These are phyloP conservation scores for Ctenopoma kingsleyae DNA, from an alignment of 2,797 vertebrate genomes.

Conservation along the genomic window DNA sequence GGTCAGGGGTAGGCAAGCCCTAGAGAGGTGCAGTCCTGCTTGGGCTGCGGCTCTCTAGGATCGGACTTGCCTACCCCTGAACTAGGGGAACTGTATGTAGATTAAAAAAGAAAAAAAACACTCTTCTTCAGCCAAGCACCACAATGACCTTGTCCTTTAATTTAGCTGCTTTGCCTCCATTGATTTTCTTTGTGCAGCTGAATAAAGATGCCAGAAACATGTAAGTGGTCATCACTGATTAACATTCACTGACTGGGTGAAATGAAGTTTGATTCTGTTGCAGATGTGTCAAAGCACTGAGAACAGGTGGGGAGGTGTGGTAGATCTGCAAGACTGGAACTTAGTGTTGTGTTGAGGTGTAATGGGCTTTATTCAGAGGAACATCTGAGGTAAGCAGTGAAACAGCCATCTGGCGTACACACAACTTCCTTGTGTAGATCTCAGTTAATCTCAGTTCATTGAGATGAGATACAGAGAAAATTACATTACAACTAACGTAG, in stretches of 20 bases:
- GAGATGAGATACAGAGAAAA: not conserved
- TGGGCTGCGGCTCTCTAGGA: too few relatives aligned
- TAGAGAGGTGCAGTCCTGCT: too few relatives aligned
- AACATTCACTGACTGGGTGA: slow-evolving; percentile 5
- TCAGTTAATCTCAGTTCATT: slow-evolving; percentile 4
- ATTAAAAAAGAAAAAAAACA: slow-evolving; percentile 22
- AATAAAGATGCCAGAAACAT: slow-evolving; percentile 2
- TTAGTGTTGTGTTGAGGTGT: slow-evolving; percentile 23
- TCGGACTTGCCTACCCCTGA: not conserved
- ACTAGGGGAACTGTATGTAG: not conserved
- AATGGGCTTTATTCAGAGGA: slow-evolving; percentile 56
- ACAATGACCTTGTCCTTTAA: slow-evolving; percentile 17
- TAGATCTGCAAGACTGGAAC: slow-evolving; percentile 24
- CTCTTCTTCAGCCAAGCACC: slow-evolving; percentile 18
- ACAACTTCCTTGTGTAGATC: not conserved
- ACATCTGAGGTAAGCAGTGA: slow-evolving; percentile 50
- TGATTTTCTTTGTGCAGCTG: slow-evolving; percentile 28
- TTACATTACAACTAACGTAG: too few relatives aligned
- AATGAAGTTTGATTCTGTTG: slow-evolving; percentile 20
- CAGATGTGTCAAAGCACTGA: not conserved
- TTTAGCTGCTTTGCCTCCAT: slow-evolving; percentile 19
- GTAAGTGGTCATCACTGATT: slow-evolving; percentile 22
- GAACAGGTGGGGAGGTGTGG: slow-evolving; percentile 62
- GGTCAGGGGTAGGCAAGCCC: too few relatives aligned
- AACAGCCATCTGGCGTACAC: slow-evolving; percentile 38